Conservation (phyloP, 2,113 vertebrate species). For the Chloropsis hardwickii region DNA sequence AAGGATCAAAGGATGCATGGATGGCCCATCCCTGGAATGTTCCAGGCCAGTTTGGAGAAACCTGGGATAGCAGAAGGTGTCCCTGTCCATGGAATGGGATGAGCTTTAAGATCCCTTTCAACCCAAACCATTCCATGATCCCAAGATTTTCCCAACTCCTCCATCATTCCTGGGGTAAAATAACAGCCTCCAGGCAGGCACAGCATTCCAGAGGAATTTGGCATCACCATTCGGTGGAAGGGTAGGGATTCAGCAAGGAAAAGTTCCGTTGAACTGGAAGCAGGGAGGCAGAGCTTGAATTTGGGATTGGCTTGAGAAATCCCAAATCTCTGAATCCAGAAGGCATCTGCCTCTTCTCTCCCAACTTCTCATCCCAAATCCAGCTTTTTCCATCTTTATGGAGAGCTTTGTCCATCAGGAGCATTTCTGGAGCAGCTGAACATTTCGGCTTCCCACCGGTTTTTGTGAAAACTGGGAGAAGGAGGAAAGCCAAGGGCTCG, state of each 20-base stretch:
- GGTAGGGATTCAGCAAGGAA: neutral
- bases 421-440: neutral
- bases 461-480: neutral
- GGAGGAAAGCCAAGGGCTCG: neutral
- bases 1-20: neutral
- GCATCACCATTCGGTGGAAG: neutral
- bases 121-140: neutral
- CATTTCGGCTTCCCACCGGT: rapidly evolving
- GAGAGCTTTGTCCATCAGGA: rapidly evolving
- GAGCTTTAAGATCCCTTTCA: neutral
- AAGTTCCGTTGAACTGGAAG: neutral
- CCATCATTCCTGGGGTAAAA: neutral
- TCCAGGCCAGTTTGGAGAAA: neutral
- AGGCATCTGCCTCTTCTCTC: rapidly evolving
- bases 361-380: neutral
- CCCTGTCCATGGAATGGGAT: neutral
- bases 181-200: neutral
- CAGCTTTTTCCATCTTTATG: neutral
- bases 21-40: neutral
- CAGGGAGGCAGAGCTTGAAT: neutral
- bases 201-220: neutral
- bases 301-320: neutral
- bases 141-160: neutral
- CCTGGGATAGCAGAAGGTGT: neutral
- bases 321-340: neutral